Base-by-base conservation (phyloP, 2,797 vertebrate genomes). In the Hemitrygon akajei region DNA sequence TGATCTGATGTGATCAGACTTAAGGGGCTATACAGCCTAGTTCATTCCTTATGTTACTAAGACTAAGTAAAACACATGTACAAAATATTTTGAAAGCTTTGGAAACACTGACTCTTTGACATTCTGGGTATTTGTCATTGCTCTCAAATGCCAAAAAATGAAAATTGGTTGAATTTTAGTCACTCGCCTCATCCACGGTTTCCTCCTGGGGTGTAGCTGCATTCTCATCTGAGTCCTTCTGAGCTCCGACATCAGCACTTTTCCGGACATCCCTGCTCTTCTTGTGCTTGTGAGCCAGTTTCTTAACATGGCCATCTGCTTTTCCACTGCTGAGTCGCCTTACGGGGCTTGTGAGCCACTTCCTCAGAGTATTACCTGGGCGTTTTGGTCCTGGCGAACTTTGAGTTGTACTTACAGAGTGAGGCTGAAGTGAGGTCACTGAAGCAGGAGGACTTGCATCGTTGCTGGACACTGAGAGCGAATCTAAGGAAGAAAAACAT, bases 331-430 rank as follows among this genome's bases (percentile, higher is more conserved):
- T 99, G 0, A 99, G 98, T 82, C 99, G 97, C 82, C 99, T 97
- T 95, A 99, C 99, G 0, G 99, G 99, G 95, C 99, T 99, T 82
- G 99, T 99, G 58, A 99, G 98, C 99, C 99, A 99, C 94, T 99
- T 99, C 47, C 99, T 97, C 94, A 99, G 95, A 0, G 99, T 99
- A 95, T 99, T 99, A 80, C 99, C 99, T 0, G 99, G 99, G 58
- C 99, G 97, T 94, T 99, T 99, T 93, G 99, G 99, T 2, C 99
- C 99, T 0, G 99, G 99, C 0, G 99, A 99, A 94, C 98, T 98
- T 95, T 99, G 99, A 1, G 98, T 98, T 87, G 98, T 97, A 0
- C 98, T 97, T 96, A 98, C 97, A 93, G 94, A 58, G 71, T 99
- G 98, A 0, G 98, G 98, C 94, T 99, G 98, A 2, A 99, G 97